phyloP scores from a whole-genome alignment of 2,797 vertebrate species.

The Dicrostonyx torquatus region DNA sequence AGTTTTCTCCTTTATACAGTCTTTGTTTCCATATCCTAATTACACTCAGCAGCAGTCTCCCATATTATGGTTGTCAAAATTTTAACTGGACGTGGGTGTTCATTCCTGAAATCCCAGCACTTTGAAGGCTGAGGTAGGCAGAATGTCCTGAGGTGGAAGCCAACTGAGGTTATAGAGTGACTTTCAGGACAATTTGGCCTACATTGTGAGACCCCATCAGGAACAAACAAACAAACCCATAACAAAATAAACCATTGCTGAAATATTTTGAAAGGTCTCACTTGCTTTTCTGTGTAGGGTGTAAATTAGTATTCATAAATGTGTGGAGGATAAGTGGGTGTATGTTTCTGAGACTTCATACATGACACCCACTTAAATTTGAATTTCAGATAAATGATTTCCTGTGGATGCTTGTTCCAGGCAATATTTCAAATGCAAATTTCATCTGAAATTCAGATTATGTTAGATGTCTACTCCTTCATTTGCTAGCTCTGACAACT shows the following conservation, averaged over 20 bases:
- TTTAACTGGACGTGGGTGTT: neutral
- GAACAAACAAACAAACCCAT: neutral
- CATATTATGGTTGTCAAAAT: neutral
- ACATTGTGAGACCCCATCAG: neutral
- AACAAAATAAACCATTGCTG: neutral
- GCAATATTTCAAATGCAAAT: slow-evolving; percentile 43
- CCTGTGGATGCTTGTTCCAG: neutral
- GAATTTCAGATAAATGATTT: slow-evolving; percentile 42
- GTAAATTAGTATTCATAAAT: neutral
- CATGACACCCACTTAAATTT: neutral
- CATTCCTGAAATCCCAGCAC: neutral
- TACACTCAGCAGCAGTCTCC: neutral
- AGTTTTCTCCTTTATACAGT: neutral
- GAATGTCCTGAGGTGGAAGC: neutral
- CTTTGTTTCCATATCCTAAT: neutral
- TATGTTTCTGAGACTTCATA: neutral
- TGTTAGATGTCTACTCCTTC: neutral
- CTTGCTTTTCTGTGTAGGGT: neutral
- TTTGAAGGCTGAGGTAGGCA: neutral
- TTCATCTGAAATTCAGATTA: slow-evolving; percentile 52
- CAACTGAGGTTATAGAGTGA: neutral
- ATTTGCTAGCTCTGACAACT: slow-evolving; percentile 5
- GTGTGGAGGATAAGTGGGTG: neutral
- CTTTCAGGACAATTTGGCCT: neutral
- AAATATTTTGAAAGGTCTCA: slow-evolving; percentile 15